Conservation (phyloP, 2,797 vertebrate species). For the Carcharodon carcharias region DNA sequence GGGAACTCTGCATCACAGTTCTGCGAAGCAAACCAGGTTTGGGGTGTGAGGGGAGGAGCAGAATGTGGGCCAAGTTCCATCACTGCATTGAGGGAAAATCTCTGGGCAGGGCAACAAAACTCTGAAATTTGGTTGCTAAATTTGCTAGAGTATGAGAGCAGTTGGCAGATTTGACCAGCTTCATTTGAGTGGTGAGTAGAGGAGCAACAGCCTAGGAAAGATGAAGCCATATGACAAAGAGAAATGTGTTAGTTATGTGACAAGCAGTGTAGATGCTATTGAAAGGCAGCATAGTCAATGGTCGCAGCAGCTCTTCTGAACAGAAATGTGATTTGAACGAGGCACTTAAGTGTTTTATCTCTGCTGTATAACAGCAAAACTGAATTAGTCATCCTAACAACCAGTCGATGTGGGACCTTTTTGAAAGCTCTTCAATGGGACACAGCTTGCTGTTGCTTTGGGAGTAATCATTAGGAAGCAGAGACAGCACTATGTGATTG, state of each 20-base stretch:
- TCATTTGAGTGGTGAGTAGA: background rate
- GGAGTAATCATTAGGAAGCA: background rate
- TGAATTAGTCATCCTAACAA: background rate
- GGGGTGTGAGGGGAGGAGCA: background rate
- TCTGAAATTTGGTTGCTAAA: background rate
- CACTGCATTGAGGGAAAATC: background rate
- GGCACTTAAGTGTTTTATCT: background rate
- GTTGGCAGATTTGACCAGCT: no score
- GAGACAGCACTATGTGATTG: background rate
- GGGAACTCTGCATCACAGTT: background rate
- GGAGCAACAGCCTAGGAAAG: background rate
- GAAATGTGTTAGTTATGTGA: background rate
- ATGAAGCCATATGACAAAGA: background rate
- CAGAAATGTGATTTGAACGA: background rate
- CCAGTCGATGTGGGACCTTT: background rate
- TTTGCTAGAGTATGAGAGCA: background rate
- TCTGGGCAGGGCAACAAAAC: background rate
- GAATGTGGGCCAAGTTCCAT: background rate
- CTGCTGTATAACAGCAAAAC: background rate
- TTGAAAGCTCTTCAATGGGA: background rate
- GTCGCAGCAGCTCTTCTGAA: background rate
- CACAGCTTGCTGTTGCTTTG: slow-evolving; percentile 21
- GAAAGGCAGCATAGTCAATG: background rate
- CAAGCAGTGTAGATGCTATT: background rate
- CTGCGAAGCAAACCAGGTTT: background rate